These are phyloP conservation scores for Poecilia gillii DNA, from an alignment of 2,797 vertebrate genomes.

Conservation along the genomic window DNA sequence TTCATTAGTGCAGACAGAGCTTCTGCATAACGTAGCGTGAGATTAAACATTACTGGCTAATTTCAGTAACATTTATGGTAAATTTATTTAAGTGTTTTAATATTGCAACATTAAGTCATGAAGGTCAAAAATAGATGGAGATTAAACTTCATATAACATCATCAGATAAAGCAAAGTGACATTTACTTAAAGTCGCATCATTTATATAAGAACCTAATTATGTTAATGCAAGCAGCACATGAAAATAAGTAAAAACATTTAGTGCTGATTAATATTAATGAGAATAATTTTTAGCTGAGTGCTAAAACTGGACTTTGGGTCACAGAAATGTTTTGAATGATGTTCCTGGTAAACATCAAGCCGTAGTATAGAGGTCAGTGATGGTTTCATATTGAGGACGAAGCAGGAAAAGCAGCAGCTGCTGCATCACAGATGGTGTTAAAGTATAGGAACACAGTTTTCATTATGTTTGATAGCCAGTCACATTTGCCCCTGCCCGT, in stretches of 20 bases:
- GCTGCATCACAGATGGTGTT: neutral
- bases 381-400: neutral
- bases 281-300: neutral
- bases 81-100: neutral
- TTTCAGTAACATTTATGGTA: neutral
- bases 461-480: neutral
- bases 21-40: neutral
- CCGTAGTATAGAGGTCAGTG: neutral
- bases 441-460: conserved; percentile 2
- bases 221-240: neutral
- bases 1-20: conserved; percentile 1
- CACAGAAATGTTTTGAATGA: neutral
- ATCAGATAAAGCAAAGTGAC: neutral
- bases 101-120: neutral
- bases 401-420: neutral
- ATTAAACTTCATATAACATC: neutral
- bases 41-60: neutral
- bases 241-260: neutral
- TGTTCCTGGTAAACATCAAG: neutral
- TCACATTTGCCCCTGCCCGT: conserved; percentile 2
- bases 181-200: neutral
- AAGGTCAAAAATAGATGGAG: neutral
- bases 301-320: neutral
- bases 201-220: neutral
- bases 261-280: neutral